These are phyloP conservation scores for Drosophila truncata DNA, from an alignment of 1,140 invertebrate genomes.

Conservation along the genomic window DNA sequence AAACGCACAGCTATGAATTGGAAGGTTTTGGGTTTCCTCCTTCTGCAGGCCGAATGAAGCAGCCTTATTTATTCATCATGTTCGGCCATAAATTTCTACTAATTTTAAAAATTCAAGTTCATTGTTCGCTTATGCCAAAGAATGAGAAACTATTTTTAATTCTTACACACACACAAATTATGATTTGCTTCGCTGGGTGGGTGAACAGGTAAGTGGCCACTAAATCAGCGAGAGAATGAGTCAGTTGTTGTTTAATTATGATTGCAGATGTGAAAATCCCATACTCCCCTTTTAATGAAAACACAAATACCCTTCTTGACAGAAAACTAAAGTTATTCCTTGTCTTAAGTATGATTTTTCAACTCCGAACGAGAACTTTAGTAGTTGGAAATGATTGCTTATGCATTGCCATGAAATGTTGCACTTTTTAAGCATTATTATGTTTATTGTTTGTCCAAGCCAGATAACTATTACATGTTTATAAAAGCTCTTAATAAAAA, in stretches of 20 bases:
- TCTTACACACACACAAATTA: neutral
- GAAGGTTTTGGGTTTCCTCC: slow-evolving; percentile 34
- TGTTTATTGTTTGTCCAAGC: slow-evolving; percentile 44
- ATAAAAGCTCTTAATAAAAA: neutral
- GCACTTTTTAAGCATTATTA: slow-evolving; percentile 13
- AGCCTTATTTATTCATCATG: slow-evolving; percentile 40
- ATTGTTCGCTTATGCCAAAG: slow-evolving; percentile 50
- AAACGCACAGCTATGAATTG: neutral
- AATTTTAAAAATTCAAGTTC: slow-evolving; percentile 70
- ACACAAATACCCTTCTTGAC: neutral
- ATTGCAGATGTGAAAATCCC: neutral
- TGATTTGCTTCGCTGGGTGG: neutral
- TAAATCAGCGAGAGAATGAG: slow-evolving; percentile 3
- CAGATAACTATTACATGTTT: slow-evolving; percentile 41
- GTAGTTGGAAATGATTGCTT: neutral
- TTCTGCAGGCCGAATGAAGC: slow-evolving; percentile 8
- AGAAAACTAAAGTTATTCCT: neutral
- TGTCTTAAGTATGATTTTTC: neutral
- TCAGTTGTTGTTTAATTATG: neutral
- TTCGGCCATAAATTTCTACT: slow-evolving; percentile 8
- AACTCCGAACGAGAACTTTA: neutral
- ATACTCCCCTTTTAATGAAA: neutral
- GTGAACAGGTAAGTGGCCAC: slow-evolving; percentile 31
- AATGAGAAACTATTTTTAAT: slow-evolving; percentile 52
- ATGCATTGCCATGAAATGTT: slow-evolving; percentile 24